A percentile compares a stretch with the other conserved stretches of the same genome.
Evolutionary conservation across 2,113 vertebrate species (phyloP).

Genomic region (Haemorhous mexicanus): DNA sequence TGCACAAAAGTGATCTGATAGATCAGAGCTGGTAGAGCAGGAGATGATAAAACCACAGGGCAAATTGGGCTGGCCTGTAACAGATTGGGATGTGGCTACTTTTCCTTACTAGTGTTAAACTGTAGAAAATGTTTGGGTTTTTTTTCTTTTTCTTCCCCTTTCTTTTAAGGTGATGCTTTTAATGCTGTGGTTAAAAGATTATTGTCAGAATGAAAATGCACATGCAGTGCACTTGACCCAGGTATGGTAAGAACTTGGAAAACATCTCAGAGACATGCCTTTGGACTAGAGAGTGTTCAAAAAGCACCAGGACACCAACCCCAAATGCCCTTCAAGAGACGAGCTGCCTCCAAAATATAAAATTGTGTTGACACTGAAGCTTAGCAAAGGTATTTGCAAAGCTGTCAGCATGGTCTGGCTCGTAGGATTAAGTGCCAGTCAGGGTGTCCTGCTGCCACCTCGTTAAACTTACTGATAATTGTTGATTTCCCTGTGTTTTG

Average conservation of each 20-base stretch:
- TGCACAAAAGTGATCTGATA: neutral
- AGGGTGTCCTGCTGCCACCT: slow-evolving; percentile 42
- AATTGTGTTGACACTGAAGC: neutral
- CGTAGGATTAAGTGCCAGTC: neutral
- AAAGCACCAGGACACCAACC: neutral
- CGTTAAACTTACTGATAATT: slow-evolving; percentile 25
- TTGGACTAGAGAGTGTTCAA: neutral
- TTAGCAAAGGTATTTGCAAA: neutral
- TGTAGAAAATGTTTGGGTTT: neutral
- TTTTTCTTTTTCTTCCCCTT: fast-evolving
- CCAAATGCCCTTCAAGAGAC: neutral
- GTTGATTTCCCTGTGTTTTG: neutral
- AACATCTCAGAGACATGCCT: neutral
- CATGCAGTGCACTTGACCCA: neutral
- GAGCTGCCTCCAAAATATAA: neutral
- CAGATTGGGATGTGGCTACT: neutral
- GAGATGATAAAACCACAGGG: neutral
- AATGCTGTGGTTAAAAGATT: neutral
- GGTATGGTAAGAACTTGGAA: neutral
- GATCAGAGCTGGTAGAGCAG: neutral
- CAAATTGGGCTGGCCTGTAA: neutral
- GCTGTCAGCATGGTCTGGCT: neutral
- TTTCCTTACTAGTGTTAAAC: neutral
- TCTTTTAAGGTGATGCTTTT: neutral
- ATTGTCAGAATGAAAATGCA: neutral